Conservation (phyloP, 2,797 vertebrate genomes). For the Adrianichthys oophorus region DNA sequence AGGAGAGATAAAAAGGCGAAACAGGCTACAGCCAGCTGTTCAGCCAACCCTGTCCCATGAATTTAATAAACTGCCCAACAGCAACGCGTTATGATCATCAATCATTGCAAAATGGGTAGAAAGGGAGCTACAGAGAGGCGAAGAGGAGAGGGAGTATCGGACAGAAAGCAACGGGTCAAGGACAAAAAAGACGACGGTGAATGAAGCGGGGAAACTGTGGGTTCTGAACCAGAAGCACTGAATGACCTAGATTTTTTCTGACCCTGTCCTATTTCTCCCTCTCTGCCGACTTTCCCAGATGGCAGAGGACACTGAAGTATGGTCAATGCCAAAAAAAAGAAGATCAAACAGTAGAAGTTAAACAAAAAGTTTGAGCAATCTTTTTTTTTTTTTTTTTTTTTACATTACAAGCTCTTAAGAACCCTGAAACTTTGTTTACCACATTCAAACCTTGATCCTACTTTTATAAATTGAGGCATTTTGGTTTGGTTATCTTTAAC, state of each 20-base stretch:
- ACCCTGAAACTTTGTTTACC: too few relatives aligned
- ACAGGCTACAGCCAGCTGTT: slow-evolving; percentile 29
- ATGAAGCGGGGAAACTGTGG: slow-evolving; percentile 17
- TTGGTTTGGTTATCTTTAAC: too few relatives aligned
- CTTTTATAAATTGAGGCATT: too few relatives aligned
- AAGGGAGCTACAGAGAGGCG: slow-evolving; percentile 26
- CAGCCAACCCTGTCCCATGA: slow-evolving; percentile 42
- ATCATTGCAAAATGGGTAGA: slow-evolving; percentile 64
- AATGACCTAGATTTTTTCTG: slow-evolving; percentile 45
- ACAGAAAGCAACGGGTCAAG: slow-evolving; percentile 59
- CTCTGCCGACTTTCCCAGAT: slow-evolving; percentile 18
- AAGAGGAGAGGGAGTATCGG: slow-evolving; percentile 12
- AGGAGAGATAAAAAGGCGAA: slow-evolving; percentile 14
- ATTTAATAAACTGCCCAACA: slow-evolving; percentile 72
- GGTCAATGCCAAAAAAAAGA: slow-evolving; percentile 19
- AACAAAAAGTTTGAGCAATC: slow-evolving; percentile 14
- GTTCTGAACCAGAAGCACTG: slow-evolving; percentile 27
- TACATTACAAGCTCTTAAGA: background rate
- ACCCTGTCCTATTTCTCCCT: slow-evolving; percentile 47
- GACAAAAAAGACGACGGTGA: slow-evolving; percentile 25
- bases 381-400: background rate
- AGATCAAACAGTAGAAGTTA: slow-evolving; percentile 11
- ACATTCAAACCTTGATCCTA: too few relatives aligned
- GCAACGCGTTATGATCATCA: slow-evolving; percentile 67
- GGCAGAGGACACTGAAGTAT: slow-evolving; percentile 15